phyloP scores from a whole-genome alignment of 2,888 invertebrate genomes.

The Drosophila mayaguana region DNA sequence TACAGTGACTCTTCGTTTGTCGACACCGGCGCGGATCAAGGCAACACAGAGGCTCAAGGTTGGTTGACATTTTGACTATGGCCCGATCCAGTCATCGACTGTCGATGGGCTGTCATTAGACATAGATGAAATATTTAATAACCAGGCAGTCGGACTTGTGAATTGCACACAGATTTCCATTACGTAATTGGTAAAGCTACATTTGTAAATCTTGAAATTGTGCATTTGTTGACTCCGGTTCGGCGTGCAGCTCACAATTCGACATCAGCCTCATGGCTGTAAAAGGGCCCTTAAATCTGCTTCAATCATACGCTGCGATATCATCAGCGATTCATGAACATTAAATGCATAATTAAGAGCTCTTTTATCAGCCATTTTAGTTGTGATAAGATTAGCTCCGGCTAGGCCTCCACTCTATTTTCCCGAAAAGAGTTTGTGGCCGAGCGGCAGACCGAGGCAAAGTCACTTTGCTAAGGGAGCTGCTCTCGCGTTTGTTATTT shows the following conservation, averaged over 20 bases:
- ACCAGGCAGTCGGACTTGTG: constrained; percentile 36
- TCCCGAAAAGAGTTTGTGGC: constrained; percentile 57
- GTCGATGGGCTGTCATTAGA: constrained; percentile 36
- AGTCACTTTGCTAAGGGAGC: constrained; percentile 24
- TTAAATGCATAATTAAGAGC: constrained; percentile 56
- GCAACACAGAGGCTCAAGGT: constrained; percentile 85
- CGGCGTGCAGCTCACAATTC: constrained; percentile 40
- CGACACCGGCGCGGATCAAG: constrained; percentile 84
- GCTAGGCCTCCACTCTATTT: constrained; percentile 58
- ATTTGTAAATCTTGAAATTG: not conserved
- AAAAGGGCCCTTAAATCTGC: constrained; percentile 61
- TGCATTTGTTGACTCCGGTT: not conserved
- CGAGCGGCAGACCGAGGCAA: constrained; percentile 40
- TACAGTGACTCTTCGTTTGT: constrained; percentile 84
- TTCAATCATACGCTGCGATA: constrained; percentile 30
- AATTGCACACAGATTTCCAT: constrained; percentile 28
- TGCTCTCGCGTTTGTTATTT: constrained; percentile 48
- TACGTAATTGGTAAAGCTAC: not conserved
- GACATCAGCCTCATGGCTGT: constrained; percentile 20
- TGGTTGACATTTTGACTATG: constrained; percentile 75
- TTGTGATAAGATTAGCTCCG: constrained; percentile 27
- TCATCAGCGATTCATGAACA: constrained; percentile 19
- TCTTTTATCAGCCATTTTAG: constrained; percentile 41
- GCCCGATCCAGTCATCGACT: constrained; percentile 23
- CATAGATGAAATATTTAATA: constrained; percentile 19